phyloP scores from a whole-genome alignment of 2,888 invertebrate genomes.

The Serrognathus titanus region DNA sequence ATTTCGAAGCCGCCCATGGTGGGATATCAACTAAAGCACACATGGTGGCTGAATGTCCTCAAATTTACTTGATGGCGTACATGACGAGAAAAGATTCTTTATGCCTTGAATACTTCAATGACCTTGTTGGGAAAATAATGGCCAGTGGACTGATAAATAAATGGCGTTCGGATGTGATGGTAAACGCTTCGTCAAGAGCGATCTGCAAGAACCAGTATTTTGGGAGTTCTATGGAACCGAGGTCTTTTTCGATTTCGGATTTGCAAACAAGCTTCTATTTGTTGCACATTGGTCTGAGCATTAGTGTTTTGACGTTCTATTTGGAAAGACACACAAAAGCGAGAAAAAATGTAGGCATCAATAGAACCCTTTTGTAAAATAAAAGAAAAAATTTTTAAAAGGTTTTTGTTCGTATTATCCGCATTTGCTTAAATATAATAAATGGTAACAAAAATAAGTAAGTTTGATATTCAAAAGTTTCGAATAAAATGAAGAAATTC shows the following conservation, averaged over 20 bases:
- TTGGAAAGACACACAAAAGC: constrained; percentile 10
- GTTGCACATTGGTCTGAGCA: constrained; percentile 36
- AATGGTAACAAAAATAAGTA: too few species aligned
- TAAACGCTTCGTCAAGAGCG: constrained; percentile 30
- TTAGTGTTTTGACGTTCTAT: constrained; percentile 27
- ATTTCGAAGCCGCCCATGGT: constrained; percentile 16
- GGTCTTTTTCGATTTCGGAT: constrained; percentile 41
- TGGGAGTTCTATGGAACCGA: constrained; percentile 31
- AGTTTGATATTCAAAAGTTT: too few species aligned
- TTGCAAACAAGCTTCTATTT: constrained; percentile 45
- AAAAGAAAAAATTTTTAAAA: too few species aligned
- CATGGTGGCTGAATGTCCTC: constrained; percentile 46
- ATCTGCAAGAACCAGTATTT: background rate
- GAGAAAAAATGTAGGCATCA: too few species aligned
- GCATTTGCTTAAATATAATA: too few species aligned
- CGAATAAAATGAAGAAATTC: too few species aligned
- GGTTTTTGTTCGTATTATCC: too few species aligned
- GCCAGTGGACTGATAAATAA: constrained; percentile 41
- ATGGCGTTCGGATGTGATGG: constrained; percentile 41
- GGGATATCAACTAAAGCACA: constrained; percentile 39
- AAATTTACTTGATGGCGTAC: constrained; percentile 44
- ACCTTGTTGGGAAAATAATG: constrained; percentile 36
- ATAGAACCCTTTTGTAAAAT: too few species aligned
- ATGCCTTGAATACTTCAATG: constrained; percentile 37
- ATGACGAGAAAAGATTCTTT: constrained; percentile 40